phyloP scores from a whole-genome alignment of 35 echinoderm and acorn worm species.

The Heliocidaris tuberculata region DNA sequence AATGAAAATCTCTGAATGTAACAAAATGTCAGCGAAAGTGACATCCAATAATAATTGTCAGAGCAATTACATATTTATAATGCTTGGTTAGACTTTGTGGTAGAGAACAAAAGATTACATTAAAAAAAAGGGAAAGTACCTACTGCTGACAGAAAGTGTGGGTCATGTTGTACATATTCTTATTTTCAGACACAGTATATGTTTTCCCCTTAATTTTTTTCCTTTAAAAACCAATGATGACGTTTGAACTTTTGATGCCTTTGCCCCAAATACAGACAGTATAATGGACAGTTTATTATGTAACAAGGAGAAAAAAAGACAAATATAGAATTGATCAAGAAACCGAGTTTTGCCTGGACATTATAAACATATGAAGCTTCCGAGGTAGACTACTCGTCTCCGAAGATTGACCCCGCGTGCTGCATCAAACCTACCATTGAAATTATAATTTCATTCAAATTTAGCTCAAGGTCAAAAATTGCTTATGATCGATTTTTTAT shows the following conservation, averaged over 20 bases:
- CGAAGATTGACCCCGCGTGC: constrained; percentile 10
- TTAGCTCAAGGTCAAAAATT: constrained; percentile 38
- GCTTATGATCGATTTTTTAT: constrained; percentile 36
- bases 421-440: neutral
- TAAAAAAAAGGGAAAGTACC: neutral
- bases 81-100: neutral
- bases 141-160: neutral
- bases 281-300: too few relatives aligned
- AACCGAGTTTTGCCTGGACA: neutral
- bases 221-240: neutral
- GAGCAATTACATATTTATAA: neutral
- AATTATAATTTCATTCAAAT: constrained; percentile 28
- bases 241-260: too few relatives aligned
- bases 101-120: neutral
- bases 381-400: neutral
- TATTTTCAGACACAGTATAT: neutral
- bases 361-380: neutral
- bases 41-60: neutral
- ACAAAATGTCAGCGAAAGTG: neutral
- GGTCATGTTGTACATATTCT: neutral
- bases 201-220: neutral
- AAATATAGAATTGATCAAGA: neutral
- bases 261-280: too few relatives aligned
- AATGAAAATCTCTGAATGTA: neutral
- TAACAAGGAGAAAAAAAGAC: neutral